Base-by-base conservation (phyloP, 2,797 vertebrate species). In the Alauda arvensis region DNA sequence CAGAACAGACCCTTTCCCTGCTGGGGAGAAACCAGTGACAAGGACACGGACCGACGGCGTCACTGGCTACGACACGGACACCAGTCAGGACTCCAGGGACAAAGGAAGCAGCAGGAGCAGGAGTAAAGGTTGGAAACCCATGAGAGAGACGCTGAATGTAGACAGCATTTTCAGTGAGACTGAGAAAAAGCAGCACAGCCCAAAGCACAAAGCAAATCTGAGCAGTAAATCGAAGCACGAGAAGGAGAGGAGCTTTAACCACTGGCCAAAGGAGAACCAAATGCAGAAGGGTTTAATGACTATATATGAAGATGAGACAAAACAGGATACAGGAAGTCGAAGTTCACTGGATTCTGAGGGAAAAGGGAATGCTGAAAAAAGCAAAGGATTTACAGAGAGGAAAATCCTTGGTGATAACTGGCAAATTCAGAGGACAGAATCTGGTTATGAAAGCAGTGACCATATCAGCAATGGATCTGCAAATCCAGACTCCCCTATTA, bases 401-500 rank as follows among this genome's bases (percentile, higher is more conserved):
- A 98, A 96, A 92, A 86, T 97, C 49, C 96, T 90, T 43, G 90
- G 95, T 9, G 98, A 99, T 75, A 98, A 95, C 91, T 98, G 99
- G 98, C 99, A 98, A 90, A 98, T 98, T 91, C 99, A 99, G 75
- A 96, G 98, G 83, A 98, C 98, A 1, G 99, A 99, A 92, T 99
- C 98, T 39, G 99, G 98, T 3, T 99, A 99, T 18, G 99, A 99
- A 91, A 99, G 99, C 89, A 99, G 98, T 11, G 98, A 99, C 93
- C 97, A 98, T 49, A 96, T 98, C 60, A 99, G 98, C 95, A 99
- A 98, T 4, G 98, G 98, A n/a, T 99, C 99, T 9, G 95, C 98
- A 63, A 98, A 97, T 82, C 95, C 98, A 0, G 98, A 99, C 95
- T 98, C 98, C 0, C 98, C 98, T 10, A 89, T 97, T 48, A 96